Conservation (phyloP, 2,113 vertebrate genomes). For the Cygnus atratus region DNA sequence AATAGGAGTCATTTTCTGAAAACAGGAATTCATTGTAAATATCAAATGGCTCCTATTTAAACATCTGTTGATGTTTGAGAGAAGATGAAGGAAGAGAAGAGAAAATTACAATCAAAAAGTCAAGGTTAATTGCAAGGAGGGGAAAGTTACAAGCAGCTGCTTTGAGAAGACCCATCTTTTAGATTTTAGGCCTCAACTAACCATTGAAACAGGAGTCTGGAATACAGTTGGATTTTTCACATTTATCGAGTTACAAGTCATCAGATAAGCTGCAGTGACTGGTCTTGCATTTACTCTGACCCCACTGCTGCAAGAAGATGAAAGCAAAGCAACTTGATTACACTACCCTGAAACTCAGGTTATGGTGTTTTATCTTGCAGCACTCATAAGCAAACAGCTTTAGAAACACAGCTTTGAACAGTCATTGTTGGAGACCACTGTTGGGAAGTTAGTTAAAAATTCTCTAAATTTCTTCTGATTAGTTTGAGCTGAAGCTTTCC, state of each 20-base stretch:
- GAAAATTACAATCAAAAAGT: background rate
- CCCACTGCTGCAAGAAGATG: background rate
- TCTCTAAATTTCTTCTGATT: background rate
- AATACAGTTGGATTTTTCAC: background rate
- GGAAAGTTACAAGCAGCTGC: background rate
- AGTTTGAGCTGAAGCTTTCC: background rate
- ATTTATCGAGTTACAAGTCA: background rate
- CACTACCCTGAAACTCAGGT: background rate
- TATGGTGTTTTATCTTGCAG: background rate
- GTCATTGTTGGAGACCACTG: fast-evolving
- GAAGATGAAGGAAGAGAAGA: background rate
- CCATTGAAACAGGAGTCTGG: background rate
- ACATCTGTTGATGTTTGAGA: background rate
- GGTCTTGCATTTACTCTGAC: background rate
- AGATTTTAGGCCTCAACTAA: background rate
- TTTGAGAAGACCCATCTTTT: background rate
- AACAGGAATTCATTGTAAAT: background rate
- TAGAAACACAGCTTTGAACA: background rate
- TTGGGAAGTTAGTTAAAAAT: background rate
- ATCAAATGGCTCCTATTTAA: background rate
- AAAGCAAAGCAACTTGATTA: background rate
- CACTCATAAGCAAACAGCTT: background rate
- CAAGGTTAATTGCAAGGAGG: background rate
- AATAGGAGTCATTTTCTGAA: background rate
- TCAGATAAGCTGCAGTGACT: background rate